phyloP scores from a whole-genome alignment of 2,797 vertebrate genomes.

The Falco columbarius region DNA sequence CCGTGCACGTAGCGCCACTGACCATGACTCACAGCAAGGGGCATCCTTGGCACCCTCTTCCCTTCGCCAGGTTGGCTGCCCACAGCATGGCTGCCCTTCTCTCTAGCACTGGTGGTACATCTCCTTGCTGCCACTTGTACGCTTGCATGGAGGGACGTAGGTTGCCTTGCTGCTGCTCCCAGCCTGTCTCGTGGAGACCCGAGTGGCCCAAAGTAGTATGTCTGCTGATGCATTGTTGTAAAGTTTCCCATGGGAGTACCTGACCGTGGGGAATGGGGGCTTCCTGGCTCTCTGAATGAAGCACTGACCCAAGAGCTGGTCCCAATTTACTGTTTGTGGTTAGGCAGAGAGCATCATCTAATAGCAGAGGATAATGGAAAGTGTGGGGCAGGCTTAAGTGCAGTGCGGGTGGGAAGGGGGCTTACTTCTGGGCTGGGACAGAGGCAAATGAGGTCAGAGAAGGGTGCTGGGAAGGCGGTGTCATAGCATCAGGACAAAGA shows the following conservation, averaged over 20 bases:
- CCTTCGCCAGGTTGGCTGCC: background rate
- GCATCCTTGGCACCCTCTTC: background rate
- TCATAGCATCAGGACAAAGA: background rate
- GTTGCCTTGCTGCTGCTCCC: background rate
- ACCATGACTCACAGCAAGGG: rapidly evolving
- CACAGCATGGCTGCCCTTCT: background rate
- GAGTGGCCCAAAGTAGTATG: background rate
- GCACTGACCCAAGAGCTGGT: background rate
- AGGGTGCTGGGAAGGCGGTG: background rate
- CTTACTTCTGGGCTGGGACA: background rate
- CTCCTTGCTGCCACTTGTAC: background rate
- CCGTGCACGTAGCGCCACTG: background rate
- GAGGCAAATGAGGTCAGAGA: background rate
- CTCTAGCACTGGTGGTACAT: background rate
- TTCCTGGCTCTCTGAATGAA: background rate
- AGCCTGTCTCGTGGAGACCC: background rate
- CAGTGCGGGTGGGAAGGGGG: background rate
- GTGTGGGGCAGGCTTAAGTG: background rate
- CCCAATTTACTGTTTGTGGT: background rate
- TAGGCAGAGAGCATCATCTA: background rate
- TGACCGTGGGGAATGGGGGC: background rate
- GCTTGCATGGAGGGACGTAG: background rate
- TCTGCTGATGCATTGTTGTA: background rate
- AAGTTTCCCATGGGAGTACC: background rate
- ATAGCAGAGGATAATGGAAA: background rate